phyloP scores from a whole-genome alignment of 2,888 invertebrate species.

The Prosopocoilus inquinatus region DNA sequence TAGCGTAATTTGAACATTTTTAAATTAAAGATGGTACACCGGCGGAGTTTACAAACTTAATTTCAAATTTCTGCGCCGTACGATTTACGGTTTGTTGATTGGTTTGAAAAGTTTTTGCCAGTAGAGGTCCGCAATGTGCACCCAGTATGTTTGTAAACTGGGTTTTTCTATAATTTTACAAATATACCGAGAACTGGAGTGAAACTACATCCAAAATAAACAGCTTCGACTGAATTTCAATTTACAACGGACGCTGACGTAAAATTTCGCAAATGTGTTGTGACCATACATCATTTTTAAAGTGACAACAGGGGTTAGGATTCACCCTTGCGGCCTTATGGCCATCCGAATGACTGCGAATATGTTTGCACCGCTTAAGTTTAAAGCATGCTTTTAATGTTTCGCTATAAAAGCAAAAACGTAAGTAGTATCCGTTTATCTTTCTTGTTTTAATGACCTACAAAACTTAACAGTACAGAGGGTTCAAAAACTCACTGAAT shows the following conservation, averaged over 20 bases:
- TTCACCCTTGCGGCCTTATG: slow-evolving; percentile 51
- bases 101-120: slow-evolving; percentile 37
- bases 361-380: slow-evolving; percentile 36
- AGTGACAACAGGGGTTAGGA: slow-evolving; percentile 51
- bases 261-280: slow-evolving; percentile 13
- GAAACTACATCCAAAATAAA: slow-evolving; percentile 26
- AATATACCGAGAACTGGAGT: slow-evolving; percentile 38
- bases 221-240: slow-evolving; percentile 16
- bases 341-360: slow-evolving; percentile 35
- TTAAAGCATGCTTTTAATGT: slow-evolving; percentile 36
- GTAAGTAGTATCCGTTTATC: slow-evolving; percentile 32
- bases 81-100: slow-evolving; percentile 30
- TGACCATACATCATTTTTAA: slow-evolving; percentile 27
- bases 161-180: slow-evolving; percentile 51
- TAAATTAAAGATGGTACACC: too few relatives aligned
- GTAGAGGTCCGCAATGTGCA: slow-evolving; percentile 51
- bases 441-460: slow-evolving; percentile 27
- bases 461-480: slow-evolving; percentile 17
- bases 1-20: too few relatives aligned
- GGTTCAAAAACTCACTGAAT: slow-evolving; percentile 22
- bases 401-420: slow-evolving; percentile 27
- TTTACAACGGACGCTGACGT: background rate
- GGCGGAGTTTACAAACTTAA: too few relatives aligned
- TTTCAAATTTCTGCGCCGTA: slow-evolving; percentile 35
- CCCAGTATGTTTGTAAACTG: slow-evolving; percentile 57